Evolutionary conservation across 2,888 invertebrate species (phyloP).

Genomic region (Busseola fusca): DNA sequence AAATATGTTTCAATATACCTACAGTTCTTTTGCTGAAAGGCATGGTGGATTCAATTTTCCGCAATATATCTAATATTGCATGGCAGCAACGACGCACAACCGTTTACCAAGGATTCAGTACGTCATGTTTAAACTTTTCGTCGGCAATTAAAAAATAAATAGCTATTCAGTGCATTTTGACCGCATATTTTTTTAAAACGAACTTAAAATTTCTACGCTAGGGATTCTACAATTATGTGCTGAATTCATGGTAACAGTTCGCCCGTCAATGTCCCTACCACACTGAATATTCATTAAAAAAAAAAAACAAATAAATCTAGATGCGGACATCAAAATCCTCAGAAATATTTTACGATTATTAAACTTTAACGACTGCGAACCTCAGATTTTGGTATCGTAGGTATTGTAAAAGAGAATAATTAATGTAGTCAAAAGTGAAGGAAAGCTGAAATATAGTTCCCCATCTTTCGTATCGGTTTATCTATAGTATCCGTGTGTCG

Average conservation of each 20-base stretch:
- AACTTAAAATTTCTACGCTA: not conserved
- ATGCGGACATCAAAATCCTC: not conserved
- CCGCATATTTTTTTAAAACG: not conserved
- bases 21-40: not conserved
- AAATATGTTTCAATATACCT: conserved; percentile 22
- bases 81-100: not conserved
- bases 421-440: conserved; percentile 3
- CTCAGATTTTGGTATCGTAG: not conserved
- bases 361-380: not conserved
- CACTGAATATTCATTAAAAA: not conserved
- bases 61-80: not conserved
- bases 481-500: too few species aligned
- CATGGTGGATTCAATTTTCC: conserved; percentile 8
- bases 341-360: not conserved
- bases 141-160: not conserved
- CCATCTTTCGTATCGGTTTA: too few species aligned
- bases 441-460: not conserved
- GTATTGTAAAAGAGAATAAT: conserved; percentile 11
- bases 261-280: not conserved
- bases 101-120: not conserved
- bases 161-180: not conserved
- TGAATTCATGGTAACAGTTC: not conserved
- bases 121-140: not conserved
- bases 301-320: not conserved
- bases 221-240: not conserved